These are phyloP conservation scores for Mormyrops attenuatus DNA, from an alignment of 2,797 vertebrate species.

Conservation along the genomic window DNA sequence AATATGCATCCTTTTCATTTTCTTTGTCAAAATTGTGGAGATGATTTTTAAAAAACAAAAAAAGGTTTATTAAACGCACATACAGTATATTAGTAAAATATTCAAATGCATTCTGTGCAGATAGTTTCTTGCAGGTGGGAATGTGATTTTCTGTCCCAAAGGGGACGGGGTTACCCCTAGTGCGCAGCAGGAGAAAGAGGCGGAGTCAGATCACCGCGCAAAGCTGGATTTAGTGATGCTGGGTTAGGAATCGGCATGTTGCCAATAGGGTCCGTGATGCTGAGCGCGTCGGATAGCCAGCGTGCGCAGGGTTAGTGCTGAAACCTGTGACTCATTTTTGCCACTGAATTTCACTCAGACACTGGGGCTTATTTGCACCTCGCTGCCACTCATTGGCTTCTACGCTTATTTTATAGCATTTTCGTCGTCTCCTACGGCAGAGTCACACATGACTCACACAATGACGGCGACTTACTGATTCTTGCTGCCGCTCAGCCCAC, in stretches of 20 bases:
- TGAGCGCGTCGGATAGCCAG: neutral
- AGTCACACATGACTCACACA: neutral
- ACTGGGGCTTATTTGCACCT: neutral
- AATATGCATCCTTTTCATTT: neutral
- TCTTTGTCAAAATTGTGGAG: neutral
- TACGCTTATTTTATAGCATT: neutral
- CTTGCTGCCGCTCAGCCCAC: neutral
- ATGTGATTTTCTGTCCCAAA: neutral
- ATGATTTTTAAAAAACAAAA: neutral
- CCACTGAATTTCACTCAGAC: neutral
- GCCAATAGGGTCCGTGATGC: neutral
- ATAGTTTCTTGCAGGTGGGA: neutral
- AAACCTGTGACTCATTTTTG: neutral
- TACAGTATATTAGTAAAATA: neutral
- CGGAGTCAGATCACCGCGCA: neutral
- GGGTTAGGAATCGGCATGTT: neutral
- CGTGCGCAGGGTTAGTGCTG: neutral
- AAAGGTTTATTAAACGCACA: neutral
- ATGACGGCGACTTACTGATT: neutral
- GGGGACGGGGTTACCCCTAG: neutral
- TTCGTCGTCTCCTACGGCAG: neutral
- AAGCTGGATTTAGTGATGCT: neutral
- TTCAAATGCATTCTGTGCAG: constrained; percentile 9
- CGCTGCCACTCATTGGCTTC: neutral
- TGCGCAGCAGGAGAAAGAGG: neutral